Percentiles rank a stretch among this genome's conserved stretches.
Conservation (phyloP, 2,797 vertebrate species). For the Danio tinwini region DNA sequence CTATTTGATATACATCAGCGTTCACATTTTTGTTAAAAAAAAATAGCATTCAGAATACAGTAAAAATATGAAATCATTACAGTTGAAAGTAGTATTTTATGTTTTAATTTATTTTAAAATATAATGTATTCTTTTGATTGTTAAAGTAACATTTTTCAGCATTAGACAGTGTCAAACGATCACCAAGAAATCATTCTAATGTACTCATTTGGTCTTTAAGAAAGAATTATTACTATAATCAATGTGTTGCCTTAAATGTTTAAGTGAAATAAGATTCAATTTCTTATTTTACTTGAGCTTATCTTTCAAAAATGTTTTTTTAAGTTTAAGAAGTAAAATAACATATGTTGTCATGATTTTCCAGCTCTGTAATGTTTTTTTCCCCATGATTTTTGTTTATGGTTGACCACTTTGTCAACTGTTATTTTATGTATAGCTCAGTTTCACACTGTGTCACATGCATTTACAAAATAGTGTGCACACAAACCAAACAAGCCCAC, state of each 20-base stretch:
- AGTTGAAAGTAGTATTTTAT: neutral
- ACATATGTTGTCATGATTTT: no score
- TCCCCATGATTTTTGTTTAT: neutral
- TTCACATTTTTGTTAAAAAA: no score
- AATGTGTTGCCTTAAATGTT: no score
- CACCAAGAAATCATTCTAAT: neutral
- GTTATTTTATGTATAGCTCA: neutral
- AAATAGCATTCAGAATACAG: no score
- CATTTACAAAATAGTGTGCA: slow-evolving; percentile 37
- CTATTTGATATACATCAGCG: neutral
- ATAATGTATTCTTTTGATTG: neutral
- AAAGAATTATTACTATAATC: neutral
- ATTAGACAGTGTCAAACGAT: neutral
- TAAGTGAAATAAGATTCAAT: no score
- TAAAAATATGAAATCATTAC: no score
- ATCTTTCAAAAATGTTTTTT: no score
- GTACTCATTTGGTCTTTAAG: neutral
- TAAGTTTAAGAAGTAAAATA: no score
- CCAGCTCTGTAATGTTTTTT: no score
- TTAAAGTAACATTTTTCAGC: neutral
- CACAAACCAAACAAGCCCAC: slow-evolving; percentile 38
- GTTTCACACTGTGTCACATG: neutral
- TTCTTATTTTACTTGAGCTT: no score
- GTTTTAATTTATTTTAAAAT: neutral
- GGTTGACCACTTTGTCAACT: neutral